phyloP scores from a whole-genome alignment of 2,113 vertebrate species.

The Emydocephalus ijimae region DNA sequence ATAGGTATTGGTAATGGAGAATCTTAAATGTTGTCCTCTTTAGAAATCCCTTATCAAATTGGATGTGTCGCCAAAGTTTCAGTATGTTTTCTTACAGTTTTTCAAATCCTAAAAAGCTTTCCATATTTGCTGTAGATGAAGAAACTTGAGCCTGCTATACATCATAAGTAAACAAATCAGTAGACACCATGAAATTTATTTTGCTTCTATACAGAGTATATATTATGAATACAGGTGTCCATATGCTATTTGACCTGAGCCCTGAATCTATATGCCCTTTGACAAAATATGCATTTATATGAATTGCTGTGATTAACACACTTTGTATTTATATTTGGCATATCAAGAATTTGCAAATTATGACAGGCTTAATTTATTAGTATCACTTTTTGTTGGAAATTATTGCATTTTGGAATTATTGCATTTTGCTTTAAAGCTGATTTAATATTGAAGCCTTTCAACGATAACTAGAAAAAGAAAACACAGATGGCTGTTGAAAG shows the following conservation, averaged over 20 bases:
- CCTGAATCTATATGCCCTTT: background rate
- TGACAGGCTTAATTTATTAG: background rate
- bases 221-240: background rate
- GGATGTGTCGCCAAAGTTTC: background rate
- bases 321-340: background rate
- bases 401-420: background rate
- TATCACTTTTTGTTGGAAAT: background rate
- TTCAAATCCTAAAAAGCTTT: background rate
- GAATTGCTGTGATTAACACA: background rate
- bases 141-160: background rate
- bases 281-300: background rate
- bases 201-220: background rate
- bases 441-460: background rate
- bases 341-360: background rate
- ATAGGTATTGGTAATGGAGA: background rate
- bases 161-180: background rate
- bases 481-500: background rate
- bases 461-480: background rate
- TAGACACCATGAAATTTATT: background rate
- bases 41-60: background rate
- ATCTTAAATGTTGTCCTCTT: background rate
- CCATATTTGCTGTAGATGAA: background rate
- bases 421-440: background rate
- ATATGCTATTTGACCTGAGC: background rate
- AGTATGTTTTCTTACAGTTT: background rate